Evolutionary conservation across 2,113 vertebrate genomes (phyloP).

Genomic region (Taxidea taxus): DNA sequence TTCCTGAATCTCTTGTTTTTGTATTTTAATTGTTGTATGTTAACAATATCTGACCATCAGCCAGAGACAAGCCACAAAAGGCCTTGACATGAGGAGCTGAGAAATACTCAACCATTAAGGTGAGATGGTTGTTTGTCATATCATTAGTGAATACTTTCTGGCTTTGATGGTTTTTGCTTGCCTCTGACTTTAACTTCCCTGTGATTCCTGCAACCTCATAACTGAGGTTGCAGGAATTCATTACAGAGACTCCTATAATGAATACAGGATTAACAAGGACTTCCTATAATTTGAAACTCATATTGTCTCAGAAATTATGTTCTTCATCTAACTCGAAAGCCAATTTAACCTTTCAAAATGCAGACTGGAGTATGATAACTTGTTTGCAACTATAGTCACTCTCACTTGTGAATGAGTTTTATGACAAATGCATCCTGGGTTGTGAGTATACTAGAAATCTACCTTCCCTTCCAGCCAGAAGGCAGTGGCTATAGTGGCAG

Average conservation of each 20-base stretch:
- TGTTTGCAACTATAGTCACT: background rate
- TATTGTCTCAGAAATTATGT: background rate
- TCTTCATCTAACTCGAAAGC: background rate
- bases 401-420: conserved; percentile 27
- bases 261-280: conserved; percentile 16
- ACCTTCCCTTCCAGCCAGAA: background rate
- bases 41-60: background rate
- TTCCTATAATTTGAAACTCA: background rate
- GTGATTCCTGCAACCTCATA: background rate
- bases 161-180: background rate
- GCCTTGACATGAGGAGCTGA: background rate
- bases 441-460: background rate
- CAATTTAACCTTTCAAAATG: background rate
- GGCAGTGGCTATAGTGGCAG: background rate
- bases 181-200: conserved; percentile 14
- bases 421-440: background rate
- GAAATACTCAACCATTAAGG: background rate
- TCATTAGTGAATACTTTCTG: conserved; percentile 25
- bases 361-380: background rate
- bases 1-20: background rate
- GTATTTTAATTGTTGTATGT: background rate
- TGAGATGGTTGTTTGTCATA: background rate
- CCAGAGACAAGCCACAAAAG: background rate
- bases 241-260: background rate
- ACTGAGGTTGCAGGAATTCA: too few species aligned